These are phyloP conservation scores for Caenorhabditis elegans DNA, from an alignment of 1,140 invertebrate genomes.

Conservation along the genomic window WBcel235 BX284602.5:14845001-14845500, in stretches of 20 bases:
- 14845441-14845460: background rate
- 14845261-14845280: background rate
- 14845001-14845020: too few species aligned
- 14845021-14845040: too few species aligned
- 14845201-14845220: background rate
- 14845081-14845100: too few species aligned
- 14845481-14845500: background rate
- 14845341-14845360: background rate
- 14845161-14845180: background rate
- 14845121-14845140: too few species aligned
- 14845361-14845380: background rate
- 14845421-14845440: constrained; percentile 3
- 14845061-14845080: too few species aligned
- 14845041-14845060: too few species aligned
- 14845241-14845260: background rate
- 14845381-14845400: constrained; percentile 15
- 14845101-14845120: too few species aligned
- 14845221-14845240: background rate
- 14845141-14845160: too few species aligned
- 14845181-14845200: background rate
- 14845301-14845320: constrained; percentile 15
- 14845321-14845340: background rate
- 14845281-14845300: background rate
- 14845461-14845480: background rate
- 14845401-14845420: constrained; percentile 12